A percentile compares a stretch with the other conserved stretches of the same genome.
phyloP scores from a whole-genome alignment of 2,113 vertebrate genomes.

The Ranitomeya imitator region DNA sequence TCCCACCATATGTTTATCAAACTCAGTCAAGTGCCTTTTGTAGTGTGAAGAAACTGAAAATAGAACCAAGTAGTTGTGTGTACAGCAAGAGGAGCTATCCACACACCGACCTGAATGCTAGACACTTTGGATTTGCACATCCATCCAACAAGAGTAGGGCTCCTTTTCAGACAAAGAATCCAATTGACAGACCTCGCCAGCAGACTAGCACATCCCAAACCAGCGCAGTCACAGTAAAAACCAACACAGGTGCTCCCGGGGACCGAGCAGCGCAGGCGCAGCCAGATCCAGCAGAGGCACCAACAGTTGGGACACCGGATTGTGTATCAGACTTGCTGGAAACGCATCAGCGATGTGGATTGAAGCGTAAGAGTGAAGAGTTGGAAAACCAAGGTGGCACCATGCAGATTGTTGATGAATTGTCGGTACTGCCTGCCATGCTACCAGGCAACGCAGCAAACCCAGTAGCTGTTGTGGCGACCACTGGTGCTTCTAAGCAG shows the following conservation, averaged over 20 bases:
- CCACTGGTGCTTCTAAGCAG: constrained; percentile 78
- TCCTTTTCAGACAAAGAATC: constrained; percentile 87
- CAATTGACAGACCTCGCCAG: constrained; percentile 76
- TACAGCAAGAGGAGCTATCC: constrained; percentile 93
- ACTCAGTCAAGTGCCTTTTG: constrained; percentile 99
- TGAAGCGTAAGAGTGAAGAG: constrained; percentile 99
- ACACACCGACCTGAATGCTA: constrained; percentile 90
- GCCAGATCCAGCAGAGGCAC: constrained; percentile 66
- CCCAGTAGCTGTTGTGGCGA: constrained; percentile 79
- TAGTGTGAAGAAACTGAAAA: constrained; percentile 99
- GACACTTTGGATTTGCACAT: constrained; percentile 87
- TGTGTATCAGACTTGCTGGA: constrained; percentile 80
- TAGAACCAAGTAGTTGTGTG: constrained; percentile 95
- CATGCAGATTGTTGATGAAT: constrained; percentile 99
- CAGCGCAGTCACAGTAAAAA: constrained; percentile 85
- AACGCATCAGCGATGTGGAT: constrained; percentile 90
- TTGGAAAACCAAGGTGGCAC: constrained; percentile 84
- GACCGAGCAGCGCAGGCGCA: constrained; percentile 71
- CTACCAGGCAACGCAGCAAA: constrained; percentile 91
- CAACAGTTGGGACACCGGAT: constrained; percentile 68
- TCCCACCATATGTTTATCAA: constrained; percentile 99
- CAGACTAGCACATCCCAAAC: constrained; percentile 83
- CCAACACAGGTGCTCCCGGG: constrained; percentile 80
- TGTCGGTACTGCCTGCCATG: constrained; percentile 96
- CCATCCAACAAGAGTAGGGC: constrained; percentile 80